Evolutionary conservation across 2,113 vertebrate genomes (phyloP).

Genomic region (Hiodon alosoides): DNA sequence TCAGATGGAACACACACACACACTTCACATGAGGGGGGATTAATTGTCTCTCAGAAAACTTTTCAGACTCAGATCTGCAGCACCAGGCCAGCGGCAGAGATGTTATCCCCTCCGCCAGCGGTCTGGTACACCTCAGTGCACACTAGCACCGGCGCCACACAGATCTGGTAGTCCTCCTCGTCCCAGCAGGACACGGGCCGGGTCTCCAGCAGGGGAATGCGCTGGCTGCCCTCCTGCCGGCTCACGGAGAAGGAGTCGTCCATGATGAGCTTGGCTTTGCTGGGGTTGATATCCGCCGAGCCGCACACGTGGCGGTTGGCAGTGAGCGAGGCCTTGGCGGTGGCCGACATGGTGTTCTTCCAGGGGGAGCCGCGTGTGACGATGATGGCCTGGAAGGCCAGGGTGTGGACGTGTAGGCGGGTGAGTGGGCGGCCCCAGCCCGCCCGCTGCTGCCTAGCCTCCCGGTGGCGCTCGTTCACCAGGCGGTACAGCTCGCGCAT

Average conservation of each 20-base stretch:
- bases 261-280: constrained; percentile 73
- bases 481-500: constrained; percentile 73
- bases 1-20: not conserved
- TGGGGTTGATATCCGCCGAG: constrained; percentile 67
- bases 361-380: constrained; percentile 64
- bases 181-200: constrained; percentile 72
- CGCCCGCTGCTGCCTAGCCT: not conserved
- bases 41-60: not conserved
- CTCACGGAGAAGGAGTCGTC: constrained; percentile 75
- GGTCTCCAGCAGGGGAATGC: constrained; percentile 64
- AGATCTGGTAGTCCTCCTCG: constrained; percentile 69
- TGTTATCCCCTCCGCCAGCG: constrained; percentile 74
- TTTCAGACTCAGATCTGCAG: constrained; percentile 63
- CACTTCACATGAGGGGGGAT: not conserved
- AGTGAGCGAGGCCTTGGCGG: constrained; percentile 73
- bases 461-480: constrained; percentile 53
- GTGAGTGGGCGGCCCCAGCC: constrained; percentile 51
- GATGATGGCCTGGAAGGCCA: constrained; percentile 77
- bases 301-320: constrained; percentile 76
- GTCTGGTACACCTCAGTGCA: constrained; percentile 79
- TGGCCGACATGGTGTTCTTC: constrained; percentile 79
- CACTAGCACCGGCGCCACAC: constrained; percentile 73
- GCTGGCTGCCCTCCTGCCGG: constrained; percentile 62
- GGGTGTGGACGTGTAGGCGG: constrained; percentile 71
- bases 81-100: constrained; percentile 74